Conservation (phyloP, 23 tunicate species). For the Clavelina lepadiformis region DNA sequence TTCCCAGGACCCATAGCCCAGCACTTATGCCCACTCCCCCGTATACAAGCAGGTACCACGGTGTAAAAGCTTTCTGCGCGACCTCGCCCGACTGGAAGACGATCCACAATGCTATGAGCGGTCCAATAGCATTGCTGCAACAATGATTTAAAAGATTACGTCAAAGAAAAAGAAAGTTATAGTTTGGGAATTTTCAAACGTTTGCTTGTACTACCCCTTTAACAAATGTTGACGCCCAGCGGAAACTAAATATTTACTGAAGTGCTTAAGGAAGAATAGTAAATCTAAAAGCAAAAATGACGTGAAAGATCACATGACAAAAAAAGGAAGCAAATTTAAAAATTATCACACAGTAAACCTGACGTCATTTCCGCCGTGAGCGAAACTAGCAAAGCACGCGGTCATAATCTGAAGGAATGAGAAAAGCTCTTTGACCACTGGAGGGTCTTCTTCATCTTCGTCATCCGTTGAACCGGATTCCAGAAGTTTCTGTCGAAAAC, state of each 20-base stretch:
- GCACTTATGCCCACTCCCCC: conserved; percentile 82
- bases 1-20: conserved; percentile 91
- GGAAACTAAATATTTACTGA: no score
- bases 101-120: conserved; percentile 95
- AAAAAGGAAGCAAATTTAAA: background rate
- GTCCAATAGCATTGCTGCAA: conserved; percentile 98
- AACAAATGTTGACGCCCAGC: no score
- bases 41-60: conserved; percentile 85
- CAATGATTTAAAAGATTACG: no score
- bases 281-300: no score
- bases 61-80: conserved; percentile 66
- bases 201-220: no score
- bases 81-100: conserved; percentile 79
- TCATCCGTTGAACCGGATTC: no score
- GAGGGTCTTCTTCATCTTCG: conserved; percentile 34
- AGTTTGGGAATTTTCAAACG: no score
- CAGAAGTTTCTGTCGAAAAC: no score
- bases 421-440: conserved; percentile 47
- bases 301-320: no score
- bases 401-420: conserved; percentile 88
- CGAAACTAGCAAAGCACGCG: conserved; percentile 98
- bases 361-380: conserved; percentile 99
- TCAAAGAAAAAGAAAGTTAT: no score
- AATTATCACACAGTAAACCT: conserved; percentile 32
- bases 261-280: no score